Conservation (phyloP, 2,113 vertebrate species). For the Sapayoa aenigma region DNA sequence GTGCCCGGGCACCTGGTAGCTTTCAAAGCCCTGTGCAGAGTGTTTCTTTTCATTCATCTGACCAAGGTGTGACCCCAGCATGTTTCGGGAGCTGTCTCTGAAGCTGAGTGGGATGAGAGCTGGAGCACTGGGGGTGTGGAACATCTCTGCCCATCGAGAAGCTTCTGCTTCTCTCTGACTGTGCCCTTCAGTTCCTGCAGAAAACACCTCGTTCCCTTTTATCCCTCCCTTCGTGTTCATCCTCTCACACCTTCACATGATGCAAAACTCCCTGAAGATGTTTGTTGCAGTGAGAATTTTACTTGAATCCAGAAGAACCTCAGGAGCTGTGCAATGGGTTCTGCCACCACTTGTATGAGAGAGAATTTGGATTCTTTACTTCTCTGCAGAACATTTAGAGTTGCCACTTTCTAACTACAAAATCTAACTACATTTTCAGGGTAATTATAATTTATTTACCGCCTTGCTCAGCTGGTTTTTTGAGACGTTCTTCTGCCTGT, state of each 20-base stretch:
- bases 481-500: neutral
- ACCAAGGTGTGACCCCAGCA: neutral
- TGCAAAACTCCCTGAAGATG: neutral
- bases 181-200: neutral
- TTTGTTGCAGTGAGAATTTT: neutral
- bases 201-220: neutral
- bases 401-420: neutral
- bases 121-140: neutral
- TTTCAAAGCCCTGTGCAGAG: neutral
- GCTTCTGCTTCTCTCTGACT: neutral
- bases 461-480: neutral
- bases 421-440: neutral
- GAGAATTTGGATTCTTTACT: neutral
- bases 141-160: neutral
- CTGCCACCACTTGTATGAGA: neutral
- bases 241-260: neutral
- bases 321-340: neutral
- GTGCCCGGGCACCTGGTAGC: neutral
- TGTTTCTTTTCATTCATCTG: neutral
- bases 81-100: neutral
- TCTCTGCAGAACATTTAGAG: neutral
- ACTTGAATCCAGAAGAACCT: neutral
- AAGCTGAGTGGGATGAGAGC: neutral
- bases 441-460: neutral
- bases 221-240: neutral